Evolutionary conservation across 2,797 vertebrate genomes (phyloP).

Genomic region (Gadopsis marmoratus): DNA sequence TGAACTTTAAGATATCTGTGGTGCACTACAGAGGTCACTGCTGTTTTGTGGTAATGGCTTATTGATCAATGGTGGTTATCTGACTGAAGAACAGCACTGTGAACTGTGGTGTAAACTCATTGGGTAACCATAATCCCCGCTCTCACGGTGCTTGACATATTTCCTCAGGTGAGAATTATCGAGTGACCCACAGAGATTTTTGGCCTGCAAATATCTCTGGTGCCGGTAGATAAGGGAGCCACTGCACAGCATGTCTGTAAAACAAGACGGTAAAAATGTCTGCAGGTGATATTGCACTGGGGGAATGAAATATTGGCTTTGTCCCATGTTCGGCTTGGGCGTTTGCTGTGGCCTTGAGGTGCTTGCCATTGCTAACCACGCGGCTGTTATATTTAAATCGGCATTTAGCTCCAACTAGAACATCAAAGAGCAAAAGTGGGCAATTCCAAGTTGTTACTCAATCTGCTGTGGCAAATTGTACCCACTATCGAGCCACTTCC

Average conservation of each 20-base stretch:
- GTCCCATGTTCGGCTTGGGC: slow-evolving; percentile 32
- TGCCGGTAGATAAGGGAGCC: slow-evolving; percentile 68
- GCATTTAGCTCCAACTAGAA: slow-evolving; percentile 54
- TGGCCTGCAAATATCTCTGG: slow-evolving; percentile 76
- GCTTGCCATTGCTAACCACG: slow-evolving; percentile 36
- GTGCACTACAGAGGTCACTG: slow-evolving; percentile 36
- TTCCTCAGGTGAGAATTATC: slow-evolving; percentile 74
- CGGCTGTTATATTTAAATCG: slow-evolving; percentile 61
- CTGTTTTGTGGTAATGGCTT: slow-evolving; percentile 64
- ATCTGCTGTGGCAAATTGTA: slow-evolving; percentile 65
- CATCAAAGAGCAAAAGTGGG: slow-evolving; percentile 64
- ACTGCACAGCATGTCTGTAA: slow-evolving; percentile 68
- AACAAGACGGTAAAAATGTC: slow-evolving; percentile 79
- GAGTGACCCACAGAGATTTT: slow-evolving; percentile 73
- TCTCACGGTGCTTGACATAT: slow-evolving; percentile 66
- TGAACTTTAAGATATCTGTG: slow-evolving; percentile 35
- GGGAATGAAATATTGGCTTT: slow-evolving; percentile 59
- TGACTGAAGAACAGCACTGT: slow-evolving; percentile 47
- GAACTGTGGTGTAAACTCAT: slow-evolving; percentile 55
- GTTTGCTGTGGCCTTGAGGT: slow-evolving; percentile 38
- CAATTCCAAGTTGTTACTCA: slow-evolving; percentile 63
- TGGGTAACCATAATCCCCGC: slow-evolving; percentile 72
- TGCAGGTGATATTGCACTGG: slow-evolving; percentile 56
- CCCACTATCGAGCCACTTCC: slow-evolving; percentile 52
- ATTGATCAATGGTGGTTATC: slow-evolving; percentile 72